A percentile compares a stretch with the other conserved stretches of the same genome.
Conservation (phyloP, 2,797 vertebrate genomes). For the Epinephelus awoara region DNA sequence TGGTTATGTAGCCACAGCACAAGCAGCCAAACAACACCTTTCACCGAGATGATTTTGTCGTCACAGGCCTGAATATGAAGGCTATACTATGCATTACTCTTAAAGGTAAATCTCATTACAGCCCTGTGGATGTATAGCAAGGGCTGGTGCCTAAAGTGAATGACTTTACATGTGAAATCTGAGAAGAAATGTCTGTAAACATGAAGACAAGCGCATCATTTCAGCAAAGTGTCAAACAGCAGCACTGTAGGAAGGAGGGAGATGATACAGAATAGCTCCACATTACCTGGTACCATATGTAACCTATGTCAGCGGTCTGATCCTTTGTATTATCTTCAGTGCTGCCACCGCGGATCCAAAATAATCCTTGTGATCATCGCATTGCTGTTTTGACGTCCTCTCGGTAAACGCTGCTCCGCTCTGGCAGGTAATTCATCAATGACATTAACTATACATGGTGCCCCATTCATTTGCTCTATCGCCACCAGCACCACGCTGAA, state of each 20-base stretch:
- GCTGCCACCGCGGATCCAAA: slow-evolving; percentile 71
- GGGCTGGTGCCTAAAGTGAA: neutral
- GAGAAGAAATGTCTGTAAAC: slow-evolving; percentile 3
- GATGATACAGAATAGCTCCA: slow-evolving; percentile 17
- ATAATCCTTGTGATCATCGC: slow-evolving; percentile 80
- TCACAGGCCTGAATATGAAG: slow-evolving; percentile 53
- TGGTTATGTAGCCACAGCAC: slow-evolving; percentile 25
- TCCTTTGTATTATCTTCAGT: slow-evolving; percentile 72
- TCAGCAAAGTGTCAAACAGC: slow-evolving; percentile 29
- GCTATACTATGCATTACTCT: slow-evolving; percentile 26
- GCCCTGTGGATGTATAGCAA: slow-evolving; percentile 9
- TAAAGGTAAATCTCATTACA: slow-evolving; percentile 23
- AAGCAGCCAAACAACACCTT: slow-evolving; percentile 42
- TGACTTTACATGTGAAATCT: slow-evolving; percentile 18
- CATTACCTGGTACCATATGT: slow-evolving; percentile 79
- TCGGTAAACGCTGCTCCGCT: slow-evolving; percentile 65
- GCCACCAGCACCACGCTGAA: slow-evolving; percentile 45
- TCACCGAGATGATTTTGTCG: slow-evolving; percentile 20
- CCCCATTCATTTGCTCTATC: slow-evolving; percentile 63
- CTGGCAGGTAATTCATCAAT: slow-evolving; percentile 70
- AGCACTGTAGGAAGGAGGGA: slow-evolving; percentile 1
- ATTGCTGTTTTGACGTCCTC: slow-evolving; percentile 78
- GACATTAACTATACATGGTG: slow-evolving; percentile 61
- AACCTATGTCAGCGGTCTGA: slow-evolving; percentile 71
- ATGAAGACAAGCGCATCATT: slow-evolving; percentile 20